Evolutionary conservation across 2,113 vertebrate genomes (phyloP).

Genomic region (Pachyramphus minor): DNA sequence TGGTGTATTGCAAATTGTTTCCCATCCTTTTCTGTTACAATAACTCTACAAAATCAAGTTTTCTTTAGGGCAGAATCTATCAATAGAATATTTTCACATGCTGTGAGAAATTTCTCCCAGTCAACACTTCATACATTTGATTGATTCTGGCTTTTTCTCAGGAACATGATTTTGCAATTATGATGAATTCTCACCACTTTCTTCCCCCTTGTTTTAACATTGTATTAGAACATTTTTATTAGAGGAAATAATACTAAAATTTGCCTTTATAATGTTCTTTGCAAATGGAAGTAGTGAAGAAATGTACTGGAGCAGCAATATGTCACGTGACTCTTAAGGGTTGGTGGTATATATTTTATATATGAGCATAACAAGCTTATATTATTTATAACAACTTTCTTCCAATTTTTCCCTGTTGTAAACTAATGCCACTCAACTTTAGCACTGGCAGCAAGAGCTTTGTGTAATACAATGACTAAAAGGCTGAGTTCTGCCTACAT

Average conservation of each 20-base stretch:
- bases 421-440: background rate
- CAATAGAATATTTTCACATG: background rate
- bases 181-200: background rate
- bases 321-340: rapidly evolving
- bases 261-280: background rate
- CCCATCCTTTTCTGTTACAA: background rate
- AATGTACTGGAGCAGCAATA: background rate
- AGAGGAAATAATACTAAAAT: background rate
- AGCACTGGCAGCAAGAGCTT: background rate
- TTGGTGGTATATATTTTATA: background rate
- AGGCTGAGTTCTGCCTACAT: background rate
- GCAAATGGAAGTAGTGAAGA: background rate
- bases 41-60: background rate
- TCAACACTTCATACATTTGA: background rate
- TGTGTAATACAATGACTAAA: background rate
- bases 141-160: background rate
- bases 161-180: background rate
- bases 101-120: background rate
- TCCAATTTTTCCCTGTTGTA: background rate
- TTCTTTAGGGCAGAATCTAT: background rate
- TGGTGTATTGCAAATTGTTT: background rate
- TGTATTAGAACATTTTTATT: background rate
- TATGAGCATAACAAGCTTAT: background rate
- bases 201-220: background rate
- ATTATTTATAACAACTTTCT: background rate